Evolutionary conservation across 2,888 invertebrate genomes (phyloP), one percentile per base, ranked within the genome.

Genomic region (Peribatodes rhomboidaria): DNA sequence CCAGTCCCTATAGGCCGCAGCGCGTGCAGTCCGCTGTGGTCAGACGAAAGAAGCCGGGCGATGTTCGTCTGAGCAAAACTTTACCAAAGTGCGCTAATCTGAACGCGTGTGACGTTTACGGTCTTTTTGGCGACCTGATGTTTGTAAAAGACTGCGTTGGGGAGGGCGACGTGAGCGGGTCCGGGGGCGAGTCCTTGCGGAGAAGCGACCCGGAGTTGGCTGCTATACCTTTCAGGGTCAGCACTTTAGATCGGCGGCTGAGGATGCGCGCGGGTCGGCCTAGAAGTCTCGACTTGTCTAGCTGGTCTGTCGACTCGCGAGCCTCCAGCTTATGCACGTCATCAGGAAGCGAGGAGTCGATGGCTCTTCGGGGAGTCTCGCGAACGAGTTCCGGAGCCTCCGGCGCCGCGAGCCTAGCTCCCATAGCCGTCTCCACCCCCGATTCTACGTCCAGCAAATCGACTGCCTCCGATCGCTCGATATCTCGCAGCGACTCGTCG

Each of bases 241-340:
- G 96, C 81, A 97, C 97, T 0, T 88, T 98, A 49, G 97, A 97
- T 82, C 94, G 97, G 27, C 94, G 97, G 74, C 88, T 97, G 68
- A 95, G 96, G 70, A 96, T 97, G 96, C 96, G 97, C 75, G 96
- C 97, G 0, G 96, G 97, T 13, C 92, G 98, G 14, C 98, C 97
- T 0, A 89, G 97, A 37, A 97, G 97, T 0, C 87, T 98, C 37
- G 98, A 98, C 85, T 88, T 98, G 0, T 97, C 97, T 2, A 97
- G 97, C 85, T 97, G 97, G 97, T 97, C 97, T 0, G 97, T 98
- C 1, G 97, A 97, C 82, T 97, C 97, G 0, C 95, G 97, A 68
- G 96, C 97, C 0, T 97, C 97, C 18, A 96, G 96, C 64, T 83
- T 97, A 10, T 97, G 96, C 81, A 97, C 97, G 0, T 97, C 97